Evolutionary conservation across 2,797 vertebrate genomes (phyloP).

Genomic region (Spatula versicolor): DNA sequence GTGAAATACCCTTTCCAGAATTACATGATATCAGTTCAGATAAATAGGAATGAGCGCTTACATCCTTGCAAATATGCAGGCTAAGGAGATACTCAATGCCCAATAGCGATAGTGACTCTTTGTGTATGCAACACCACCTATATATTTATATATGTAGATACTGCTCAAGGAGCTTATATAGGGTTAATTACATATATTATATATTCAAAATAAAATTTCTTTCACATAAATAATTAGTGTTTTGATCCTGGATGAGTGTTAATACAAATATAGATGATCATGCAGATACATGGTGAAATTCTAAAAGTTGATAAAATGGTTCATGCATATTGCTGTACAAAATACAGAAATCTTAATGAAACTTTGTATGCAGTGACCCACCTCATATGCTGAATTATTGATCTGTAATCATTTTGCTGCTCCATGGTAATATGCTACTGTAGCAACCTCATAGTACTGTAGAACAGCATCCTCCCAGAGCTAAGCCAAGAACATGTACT

Average conservation of each 20-base stretch:
- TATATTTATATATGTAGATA: background rate
- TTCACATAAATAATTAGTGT: background rate
- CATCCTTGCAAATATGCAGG: background rate
- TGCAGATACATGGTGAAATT: background rate
- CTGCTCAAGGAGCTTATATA: background rate
- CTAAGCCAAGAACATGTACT: background rate
- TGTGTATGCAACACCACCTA: background rate
- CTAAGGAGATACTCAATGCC: background rate
- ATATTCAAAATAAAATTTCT: background rate
- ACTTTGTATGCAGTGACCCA: background rate
- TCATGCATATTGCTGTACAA: background rate
- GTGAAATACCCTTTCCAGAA: background rate
- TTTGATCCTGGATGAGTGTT: background rate
- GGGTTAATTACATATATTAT: background rate
- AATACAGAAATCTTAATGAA: background rate
- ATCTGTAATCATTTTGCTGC: slow-evolving; percentile 10
- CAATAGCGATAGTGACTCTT: background rate
- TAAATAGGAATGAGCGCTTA: background rate
- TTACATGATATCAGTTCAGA: background rate
- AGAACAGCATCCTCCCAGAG: background rate
- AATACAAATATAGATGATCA: background rate
- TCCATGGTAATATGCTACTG: background rate
- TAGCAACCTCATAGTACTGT: background rate
- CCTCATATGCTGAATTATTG: background rate
- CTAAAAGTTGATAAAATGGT: background rate